A percentile compares a stretch with the other conserved stretches of the same genome.
phyloP scores from a whole-genome alignment of 2,113 vertebrate genomes.

The Craseonycteris thonglongyai region DNA sequence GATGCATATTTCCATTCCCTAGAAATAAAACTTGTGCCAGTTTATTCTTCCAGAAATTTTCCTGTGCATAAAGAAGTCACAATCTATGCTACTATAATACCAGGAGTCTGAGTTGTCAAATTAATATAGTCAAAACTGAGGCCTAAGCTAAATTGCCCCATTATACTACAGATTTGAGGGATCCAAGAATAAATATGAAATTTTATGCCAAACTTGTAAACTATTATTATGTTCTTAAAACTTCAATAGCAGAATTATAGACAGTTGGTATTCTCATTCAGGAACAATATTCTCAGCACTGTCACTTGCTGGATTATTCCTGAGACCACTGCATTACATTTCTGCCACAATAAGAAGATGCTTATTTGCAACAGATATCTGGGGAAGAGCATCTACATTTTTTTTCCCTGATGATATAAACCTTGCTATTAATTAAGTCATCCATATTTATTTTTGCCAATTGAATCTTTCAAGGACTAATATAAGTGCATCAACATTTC shows the following conservation, averaged over 20 bases:
- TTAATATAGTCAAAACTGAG: neutral
- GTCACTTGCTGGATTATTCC: neutral
- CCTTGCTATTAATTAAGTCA: neutral
- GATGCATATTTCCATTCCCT: too few relatives aligned
- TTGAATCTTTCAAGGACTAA: neutral
- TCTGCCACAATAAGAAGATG: neutral
- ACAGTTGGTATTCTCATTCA: neutral
- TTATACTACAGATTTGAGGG: neutral
- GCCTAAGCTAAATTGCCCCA: neutral
- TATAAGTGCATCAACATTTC: neutral
- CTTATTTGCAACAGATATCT: neutral
- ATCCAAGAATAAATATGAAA: neutral
- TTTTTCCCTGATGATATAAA: neutral
- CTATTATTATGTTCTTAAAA: neutral
- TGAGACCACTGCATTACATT: neutral
- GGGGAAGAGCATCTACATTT: too few relatives aligned
- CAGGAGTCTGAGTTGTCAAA: too few relatives aligned
- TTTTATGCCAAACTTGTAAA: neutral
- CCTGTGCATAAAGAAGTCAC: too few relatives aligned
- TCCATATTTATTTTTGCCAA: neutral
- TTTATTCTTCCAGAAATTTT: too few relatives aligned
- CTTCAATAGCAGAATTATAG: neutral
- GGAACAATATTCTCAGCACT: neutral
- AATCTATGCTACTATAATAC: too few relatives aligned
- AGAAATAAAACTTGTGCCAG: too few relatives aligned